These are phyloP conservation scores for Arremon aurantiirostris DNA, from an alignment of 2,797 vertebrate genomes.

Conservation along the genomic window DNA sequence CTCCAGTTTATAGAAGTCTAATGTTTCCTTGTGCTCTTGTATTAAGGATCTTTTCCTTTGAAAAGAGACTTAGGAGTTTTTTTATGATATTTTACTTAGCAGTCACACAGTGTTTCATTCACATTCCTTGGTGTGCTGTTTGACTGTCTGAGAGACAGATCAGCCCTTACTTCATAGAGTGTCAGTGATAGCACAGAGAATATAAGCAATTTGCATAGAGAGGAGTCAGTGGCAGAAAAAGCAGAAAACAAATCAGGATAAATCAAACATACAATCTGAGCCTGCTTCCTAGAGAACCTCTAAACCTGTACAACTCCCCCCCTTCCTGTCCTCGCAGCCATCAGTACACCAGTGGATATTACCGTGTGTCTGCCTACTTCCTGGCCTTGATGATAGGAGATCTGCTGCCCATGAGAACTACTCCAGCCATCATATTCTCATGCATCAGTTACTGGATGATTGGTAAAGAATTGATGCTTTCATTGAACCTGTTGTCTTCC, in stretches of 20 bases:
- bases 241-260: not conserved
- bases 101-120: not conserved
- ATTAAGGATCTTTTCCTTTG: not conserved
- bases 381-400: conserved; percentile 71
- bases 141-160: not conserved
- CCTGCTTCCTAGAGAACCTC: not conserved
- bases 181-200: not conserved
- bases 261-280: not conserved
- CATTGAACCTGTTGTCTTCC: not conserved
- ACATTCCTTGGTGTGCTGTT: not conserved
- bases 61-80: not conserved
- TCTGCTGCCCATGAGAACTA: conserved; percentile 70
- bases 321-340: conserved; percentile 60
- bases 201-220: not conserved
- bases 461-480: conserved; percentile 61
- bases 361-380: conserved; percentile 71
- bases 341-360: conserved; percentile 73
- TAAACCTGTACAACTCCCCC: conserved; percentile 25
- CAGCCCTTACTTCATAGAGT: not conserved
- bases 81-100: not conserved
- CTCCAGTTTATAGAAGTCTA: not conserved
- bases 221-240: not conserved
- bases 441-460: conserved; percentile 74
- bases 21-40: not conserved
- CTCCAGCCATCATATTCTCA: conserved; percentile 69